These are phyloP conservation scores for Nannobrachium achirus DNA, from an alignment of 2,113 vertebrate species.

Conservation along the genomic window DNA sequence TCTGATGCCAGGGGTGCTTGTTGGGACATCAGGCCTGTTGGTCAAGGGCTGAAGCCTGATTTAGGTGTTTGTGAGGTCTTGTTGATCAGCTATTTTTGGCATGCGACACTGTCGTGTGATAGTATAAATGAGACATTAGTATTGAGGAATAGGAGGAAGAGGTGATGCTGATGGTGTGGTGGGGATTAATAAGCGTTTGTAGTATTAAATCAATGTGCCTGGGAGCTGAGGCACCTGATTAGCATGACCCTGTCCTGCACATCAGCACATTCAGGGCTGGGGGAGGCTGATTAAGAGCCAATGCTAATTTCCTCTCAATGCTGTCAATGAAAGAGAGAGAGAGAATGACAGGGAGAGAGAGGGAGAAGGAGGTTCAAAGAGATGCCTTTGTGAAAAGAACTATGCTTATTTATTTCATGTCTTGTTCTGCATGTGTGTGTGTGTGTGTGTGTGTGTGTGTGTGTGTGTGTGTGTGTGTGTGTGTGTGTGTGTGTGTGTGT, in stretches of 20 bases:
- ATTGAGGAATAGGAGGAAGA: slow-evolving; percentile 36
- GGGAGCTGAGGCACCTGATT: slow-evolving; percentile 74
- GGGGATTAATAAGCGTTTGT: slow-evolving; percentile 76
- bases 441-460: not conserved
- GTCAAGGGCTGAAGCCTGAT: slow-evolving; percentile 23
- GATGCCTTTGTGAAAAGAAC: slow-evolving; percentile 36
- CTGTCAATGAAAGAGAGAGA: slow-evolving; percentile 61
- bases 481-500: slow-evolving; percentile 23
- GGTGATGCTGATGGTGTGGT: slow-evolving; percentile 38
- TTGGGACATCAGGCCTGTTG: slow-evolving; percentile 16
- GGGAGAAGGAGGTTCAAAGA: slow-evolving; percentile 31
- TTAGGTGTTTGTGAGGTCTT: too few species aligned
- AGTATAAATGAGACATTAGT: not conserved
- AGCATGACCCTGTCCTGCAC: slow-evolving; percentile 76
- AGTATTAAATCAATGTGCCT: slow-evolving; percentile 78
- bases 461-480: not conserved
- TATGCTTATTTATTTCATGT: slow-evolving; percentile 32
- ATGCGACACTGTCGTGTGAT: too few species aligned
- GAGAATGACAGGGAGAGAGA: slow-evolving; percentile 18
- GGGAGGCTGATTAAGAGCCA: slow-evolving; percentile 77
- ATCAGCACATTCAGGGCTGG: slow-evolving; percentile 77
- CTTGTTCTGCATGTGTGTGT: not conserved
- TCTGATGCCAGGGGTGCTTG: slow-evolving; percentile 12
- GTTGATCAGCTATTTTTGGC: too few species aligned
- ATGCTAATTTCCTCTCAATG: slow-evolving; percentile 76